Base-by-base conservation (phyloP, 1,140 invertebrate species). In the Phenacoccus solenopsis region DNA sequence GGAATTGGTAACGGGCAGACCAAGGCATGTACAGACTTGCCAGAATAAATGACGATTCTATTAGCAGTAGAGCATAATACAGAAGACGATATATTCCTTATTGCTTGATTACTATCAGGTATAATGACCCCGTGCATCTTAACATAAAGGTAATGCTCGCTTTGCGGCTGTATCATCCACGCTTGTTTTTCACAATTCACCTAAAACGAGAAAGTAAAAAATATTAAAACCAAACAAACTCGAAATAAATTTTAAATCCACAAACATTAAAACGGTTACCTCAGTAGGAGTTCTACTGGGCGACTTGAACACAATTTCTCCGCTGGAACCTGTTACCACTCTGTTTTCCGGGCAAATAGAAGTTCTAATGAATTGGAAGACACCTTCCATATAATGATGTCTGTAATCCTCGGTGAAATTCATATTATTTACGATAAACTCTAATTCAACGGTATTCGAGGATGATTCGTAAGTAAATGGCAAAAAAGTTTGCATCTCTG, bases 361-460 rank as follows among this genome's bases (percentile, higher is more conserved):
- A 67, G 86, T 83, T 75, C 88, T 85, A 0, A 91, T 81, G 74
- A 92, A 93, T 76, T 93, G 90, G 78, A 89, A 91, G 35, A 84
- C 85, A 21, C 88, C 92, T 78, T 93, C 90, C 77, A 94, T 93
- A 71, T 86, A 88, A 49, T 92, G 83, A 69, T 89, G 88, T 68
- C 87, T 85, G 76, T 90, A 92, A 79, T 95, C 92, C 74, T 94
- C 90, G 7, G 86, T 80, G 0, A 89, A 84, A 61, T 87, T 86
- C 92, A 95, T 95, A 69, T 88, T 86, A 9, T 83, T 82, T 1
- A 91, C 88, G 35, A 86, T 85, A 74, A 94, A 92, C 74, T 88
- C 86, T n/a, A 94, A 82, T 75, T 92, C 89, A 1, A 90, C 85
- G 56, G 90, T 84, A 70, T 86, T 85, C 28, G 88, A 84, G 1